Evolutionary conservation across 2,113 vertebrate genomes (phyloP).

Genomic region (Myrmecobius fasciatus): DNA sequence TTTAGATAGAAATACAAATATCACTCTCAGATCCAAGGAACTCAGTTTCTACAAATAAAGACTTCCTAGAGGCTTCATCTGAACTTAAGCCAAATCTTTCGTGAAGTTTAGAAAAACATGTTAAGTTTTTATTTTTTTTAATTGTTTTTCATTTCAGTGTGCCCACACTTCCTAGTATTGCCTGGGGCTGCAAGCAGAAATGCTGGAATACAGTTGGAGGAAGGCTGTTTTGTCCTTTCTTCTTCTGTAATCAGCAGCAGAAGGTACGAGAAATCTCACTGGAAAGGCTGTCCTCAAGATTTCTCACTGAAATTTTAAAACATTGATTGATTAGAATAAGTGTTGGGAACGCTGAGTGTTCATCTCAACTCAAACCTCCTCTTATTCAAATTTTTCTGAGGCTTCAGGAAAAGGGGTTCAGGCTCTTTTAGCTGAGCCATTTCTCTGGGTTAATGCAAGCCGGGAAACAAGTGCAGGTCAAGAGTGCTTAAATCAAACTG

Average conservation of each 20-base stretch:
- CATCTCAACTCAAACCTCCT: neutral
- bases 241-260: neutral
- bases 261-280: constrained; percentile 4
- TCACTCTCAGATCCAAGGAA: neutral
- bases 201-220: neutral
- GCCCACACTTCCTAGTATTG: neutral
- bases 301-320: constrained; percentile 20
- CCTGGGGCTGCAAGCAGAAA: neutral
- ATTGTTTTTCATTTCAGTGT: neutral
- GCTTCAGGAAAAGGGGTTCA: neutral
- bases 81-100: neutral
- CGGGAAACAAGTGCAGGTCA: neutral
- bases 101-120: neutral
- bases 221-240: neutral
- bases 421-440: neutral
- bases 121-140: no score
- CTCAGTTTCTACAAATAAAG: neutral
- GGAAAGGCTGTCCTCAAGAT: neutral
- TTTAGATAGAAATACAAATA: neutral
- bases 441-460: neutral
- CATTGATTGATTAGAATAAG: neutral
- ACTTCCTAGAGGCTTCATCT: neutral
- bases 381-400: neutral
- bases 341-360: neutral
- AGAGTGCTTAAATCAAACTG: neutral